These are phyloP conservation scores for Puma concolor DNA, from an alignment of 2,113 vertebrate species.

Conservation along the genomic window DNA sequence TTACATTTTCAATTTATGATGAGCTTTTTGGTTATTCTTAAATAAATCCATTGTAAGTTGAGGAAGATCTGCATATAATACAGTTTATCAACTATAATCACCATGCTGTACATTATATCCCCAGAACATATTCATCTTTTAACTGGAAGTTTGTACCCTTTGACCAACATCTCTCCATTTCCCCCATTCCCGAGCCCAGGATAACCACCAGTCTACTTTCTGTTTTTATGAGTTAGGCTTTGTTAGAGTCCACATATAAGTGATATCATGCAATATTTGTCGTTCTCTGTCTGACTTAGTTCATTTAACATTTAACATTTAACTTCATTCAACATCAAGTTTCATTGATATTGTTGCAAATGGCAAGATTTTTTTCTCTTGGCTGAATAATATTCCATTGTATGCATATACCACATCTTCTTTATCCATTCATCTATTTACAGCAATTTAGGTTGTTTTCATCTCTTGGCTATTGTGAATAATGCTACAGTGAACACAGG, in stretches of 20 bases:
- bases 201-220: neutral
- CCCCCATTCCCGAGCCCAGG: neutral
- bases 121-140: neutral
- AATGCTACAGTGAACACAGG: neutral
- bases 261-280: neutral
- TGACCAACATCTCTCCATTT: neutral
- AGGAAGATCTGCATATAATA: neutral
- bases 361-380: neutral
- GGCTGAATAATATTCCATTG: neutral
- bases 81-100: neutral
- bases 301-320: neutral
- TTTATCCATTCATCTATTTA: neutral
- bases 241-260: neutral
- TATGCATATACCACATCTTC: neutral
- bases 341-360: neutral
- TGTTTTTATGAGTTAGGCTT: neutral
- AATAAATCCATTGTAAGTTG: neutral
- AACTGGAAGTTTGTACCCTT: neutral
- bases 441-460: neutral
- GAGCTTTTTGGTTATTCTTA: neutral
- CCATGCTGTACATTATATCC: neutral
- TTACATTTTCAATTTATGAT: neutral
- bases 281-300: neutral
- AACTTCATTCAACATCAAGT: neutral
- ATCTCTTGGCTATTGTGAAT: neutral